phyloP scores from a whole-genome alignment of 2,797 vertebrate genomes.

The Mus caroli region DNA sequence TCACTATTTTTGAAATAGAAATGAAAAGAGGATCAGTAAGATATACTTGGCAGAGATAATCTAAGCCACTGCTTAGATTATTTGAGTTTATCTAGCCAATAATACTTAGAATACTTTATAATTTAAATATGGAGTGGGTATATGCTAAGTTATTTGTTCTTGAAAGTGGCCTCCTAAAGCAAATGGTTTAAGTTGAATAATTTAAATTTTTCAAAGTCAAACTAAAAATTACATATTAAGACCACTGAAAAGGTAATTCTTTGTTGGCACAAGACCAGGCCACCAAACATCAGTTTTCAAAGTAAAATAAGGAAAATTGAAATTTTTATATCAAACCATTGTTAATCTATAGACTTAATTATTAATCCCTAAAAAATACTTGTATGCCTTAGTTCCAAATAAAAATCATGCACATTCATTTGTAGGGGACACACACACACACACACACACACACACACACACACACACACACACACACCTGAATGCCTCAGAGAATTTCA shows the following conservation, averaged over 20 bases:
- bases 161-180: slow-evolving; percentile 49
- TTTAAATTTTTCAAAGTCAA: slow-evolving; percentile 64
- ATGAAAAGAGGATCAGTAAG: slow-evolving; percentile 65
- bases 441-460: not conserved
- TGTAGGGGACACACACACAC: not conserved
- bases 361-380: slow-evolving; percentile 4
- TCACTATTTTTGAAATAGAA: slow-evolving; percentile 69
- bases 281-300: slow-evolving; percentile 19
- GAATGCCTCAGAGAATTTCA: not conserved
- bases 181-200: slow-evolving; percentile 58
- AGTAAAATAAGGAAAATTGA: not conserved
- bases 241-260: slow-evolving; percentile 40
- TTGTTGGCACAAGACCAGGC: not conserved
- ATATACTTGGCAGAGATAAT: slow-evolving; percentile 47
- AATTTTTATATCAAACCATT: slow-evolving; percentile 7
- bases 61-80: slow-evolving; percentile 22
- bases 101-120: slow-evolving; percentile 42
- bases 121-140: slow-evolving; percentile 62
- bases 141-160: slow-evolving; percentile 58
- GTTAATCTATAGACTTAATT: slow-evolving; percentile 24
- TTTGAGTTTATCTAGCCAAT: slow-evolving; percentile 60
- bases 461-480: not conserved
- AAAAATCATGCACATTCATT: not conserved
- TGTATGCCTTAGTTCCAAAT: not conserved
- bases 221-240: slow-evolving; percentile 57